Base-by-base conservation (phyloP, 2,888 invertebrate genomes). In the Lasioglossum lativentre region DNA sequence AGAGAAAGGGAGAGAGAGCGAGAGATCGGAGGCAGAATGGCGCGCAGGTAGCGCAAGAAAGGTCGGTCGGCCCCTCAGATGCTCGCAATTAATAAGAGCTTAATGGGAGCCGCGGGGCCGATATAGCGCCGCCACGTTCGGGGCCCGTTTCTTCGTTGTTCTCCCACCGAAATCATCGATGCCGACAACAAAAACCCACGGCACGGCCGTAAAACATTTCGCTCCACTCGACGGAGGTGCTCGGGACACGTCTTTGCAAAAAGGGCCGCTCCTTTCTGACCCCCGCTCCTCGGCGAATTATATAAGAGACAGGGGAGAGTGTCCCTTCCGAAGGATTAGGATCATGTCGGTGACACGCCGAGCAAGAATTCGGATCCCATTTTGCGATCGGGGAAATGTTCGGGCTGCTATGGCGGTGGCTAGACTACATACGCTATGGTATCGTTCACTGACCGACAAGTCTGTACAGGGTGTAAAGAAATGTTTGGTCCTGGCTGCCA, bases 71-170 rank as follows among this genome's bases (percentile, higher is more conserved):
- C 91, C 92, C 92, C 90, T 94, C 93, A 93, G 94, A 94, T 94
- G 94, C 93, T 93, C 92, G 93, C 94, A 94, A 94, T 94, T 94
- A 94, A 94, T 94, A 94, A 94, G 94, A 93, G 94, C 94, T 94
- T 94, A 94, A 94, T 94, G 94, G 94, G 93, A 92, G 92, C 92
- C 92, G 90, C 90, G 89, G 70, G 91, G 89, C 91, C 94, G 93
- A 93, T 94, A 89, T 91, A 94, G 93, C 92, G 92, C 89, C 88
- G 89, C 90, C 88, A 82, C 85, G 82, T 80, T 87, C 86, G 78
- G 77, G 76, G 72, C 68, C 75, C 56, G 78, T 86, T 87, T 79
- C 85, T 84, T 82, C 81, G 85, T 86, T 82, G 82, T 86, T 91
- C 88, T 83, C 89, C 84, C 88, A 86, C 90, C 89, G 86, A 91